phyloP scores from a whole-genome alignment of 1,140 invertebrate genomes.

The Sycophaga agraensis region DNA sequence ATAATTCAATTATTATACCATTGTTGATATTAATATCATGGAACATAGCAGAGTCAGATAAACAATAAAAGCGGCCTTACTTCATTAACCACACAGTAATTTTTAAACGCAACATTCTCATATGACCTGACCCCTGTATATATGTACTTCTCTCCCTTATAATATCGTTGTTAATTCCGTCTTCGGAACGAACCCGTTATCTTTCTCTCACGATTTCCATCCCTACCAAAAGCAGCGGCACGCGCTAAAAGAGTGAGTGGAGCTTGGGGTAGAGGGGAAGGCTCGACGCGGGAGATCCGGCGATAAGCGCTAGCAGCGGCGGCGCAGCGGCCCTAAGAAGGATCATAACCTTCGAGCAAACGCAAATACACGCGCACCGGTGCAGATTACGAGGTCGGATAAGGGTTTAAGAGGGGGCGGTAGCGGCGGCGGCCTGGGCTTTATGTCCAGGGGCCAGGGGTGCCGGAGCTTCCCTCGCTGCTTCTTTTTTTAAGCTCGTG shows the following conservation, averaged over 20 bases:
- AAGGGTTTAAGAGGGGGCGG: conserved; percentile 26
- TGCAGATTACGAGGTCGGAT: conserved; percentile 37
- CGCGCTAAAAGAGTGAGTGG: conserved; percentile 11
- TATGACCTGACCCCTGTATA: background rate
- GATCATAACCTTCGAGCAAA: conserved; percentile 51
- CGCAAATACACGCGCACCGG: conserved; percentile 43
- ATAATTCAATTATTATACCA: too few species aligned
- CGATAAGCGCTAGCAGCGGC: conserved; percentile 28
- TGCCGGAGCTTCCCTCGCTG: background rate
- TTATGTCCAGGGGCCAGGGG: conserved; percentile 22
- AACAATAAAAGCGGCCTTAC: too few species aligned
- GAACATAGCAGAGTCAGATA: too few species aligned
- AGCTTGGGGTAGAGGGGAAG: too few species aligned
- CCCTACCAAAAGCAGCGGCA: conserved; percentile 1
- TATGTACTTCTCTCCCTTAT: conserved; percentile 4
- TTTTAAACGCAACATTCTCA: conserved; percentile 21
- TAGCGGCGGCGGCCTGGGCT: conserved; percentile 4
- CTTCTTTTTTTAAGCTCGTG: conserved; percentile 14
- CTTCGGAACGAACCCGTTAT: conserved; percentile 9
- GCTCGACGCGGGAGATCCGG: background rate
- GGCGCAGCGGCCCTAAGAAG: conserved; percentile 41
- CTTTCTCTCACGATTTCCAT: conserved; percentile 19
- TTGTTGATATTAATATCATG: too few species aligned
- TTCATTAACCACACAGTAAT: too few species aligned
- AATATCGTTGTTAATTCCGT: conserved; percentile 21